Evolutionary conservation across 2,888 invertebrate genomes (phyloP), one percentile per base, ranked within the genome.

Genomic region (Hylaea fasciaria): DNA sequence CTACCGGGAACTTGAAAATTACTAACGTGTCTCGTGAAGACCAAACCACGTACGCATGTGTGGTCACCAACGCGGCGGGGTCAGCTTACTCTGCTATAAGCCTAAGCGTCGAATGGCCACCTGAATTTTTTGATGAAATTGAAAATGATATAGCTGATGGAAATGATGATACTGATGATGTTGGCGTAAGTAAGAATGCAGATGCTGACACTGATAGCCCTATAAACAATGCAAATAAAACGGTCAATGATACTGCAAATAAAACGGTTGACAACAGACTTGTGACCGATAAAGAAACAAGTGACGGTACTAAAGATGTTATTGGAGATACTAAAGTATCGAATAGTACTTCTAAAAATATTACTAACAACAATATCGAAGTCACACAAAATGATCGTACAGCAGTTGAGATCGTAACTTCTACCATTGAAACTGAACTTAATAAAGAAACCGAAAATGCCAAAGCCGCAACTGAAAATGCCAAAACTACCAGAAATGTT

Each of bases 41-140:
- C 66, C 84, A 91, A 2, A 92, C 94, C 0, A 83, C 85, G 0
- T 95, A 94, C 77, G 91, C 93, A 0, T 96, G 95, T 71, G 85
- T 93, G 0, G 94, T 93, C 0, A 82, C 87, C 17, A 95, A 95
- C 80, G 85, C 87, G 0, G 94, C 94, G 0, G 95, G 95, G 0
- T 88, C 91, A 0, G 88, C 89, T 0, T 85, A 90, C 46, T 89
- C 93, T 0, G 83, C 85, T 0, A 92, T 94, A 49, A 72, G 81
- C n/a, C 75, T 95, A 0, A 80, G 80, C 12, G 94, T 95, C 0
- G 89, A 94, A 61, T 92, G 93, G 89, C 74, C 89, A 48, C 92
- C 93, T 0, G 48, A 41, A 10, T 85, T 92, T 47, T 8, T 71
- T 0, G 47, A 41, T n/a, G 13, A 59, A 5, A 40, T 3, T n/a